phyloP scores from a whole-genome alignment of 2,113 vertebrate species.

The Cercopithecus mona region DNA sequence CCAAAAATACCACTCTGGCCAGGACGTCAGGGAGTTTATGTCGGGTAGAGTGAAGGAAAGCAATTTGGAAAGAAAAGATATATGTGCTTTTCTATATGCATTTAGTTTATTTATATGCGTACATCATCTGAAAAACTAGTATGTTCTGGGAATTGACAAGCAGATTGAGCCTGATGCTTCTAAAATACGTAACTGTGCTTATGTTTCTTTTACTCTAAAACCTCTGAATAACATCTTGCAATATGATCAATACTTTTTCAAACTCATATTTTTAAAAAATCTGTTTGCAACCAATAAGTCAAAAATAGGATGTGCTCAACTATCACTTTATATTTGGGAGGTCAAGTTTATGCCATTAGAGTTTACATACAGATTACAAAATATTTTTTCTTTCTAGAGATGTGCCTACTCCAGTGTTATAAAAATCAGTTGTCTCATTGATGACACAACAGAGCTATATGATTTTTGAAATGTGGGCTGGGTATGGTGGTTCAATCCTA shows the following conservation, averaged over 20 bases:
- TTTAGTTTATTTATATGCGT: not conserved
- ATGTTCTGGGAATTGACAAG: not conserved
- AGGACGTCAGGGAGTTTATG: conserved; percentile 41
- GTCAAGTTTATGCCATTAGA: not conserved
- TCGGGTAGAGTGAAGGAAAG: conserved; percentile 59
- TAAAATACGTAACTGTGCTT: not conserved
- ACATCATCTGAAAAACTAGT: not conserved
- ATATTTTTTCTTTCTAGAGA: not conserved
- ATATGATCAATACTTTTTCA: not conserved
- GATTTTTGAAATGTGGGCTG: no score
- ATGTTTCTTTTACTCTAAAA: not conserved
- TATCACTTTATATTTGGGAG: not conserved
- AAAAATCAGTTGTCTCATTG: no score
- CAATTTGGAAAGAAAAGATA: not conserved
- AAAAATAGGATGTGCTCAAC: not conserved
- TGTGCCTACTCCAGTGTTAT: not conserved
- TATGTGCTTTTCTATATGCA: not conserved
- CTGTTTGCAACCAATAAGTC: not conserved
- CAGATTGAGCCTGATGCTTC: not conserved
- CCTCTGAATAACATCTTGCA: not conserved
- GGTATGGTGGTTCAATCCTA: no score
- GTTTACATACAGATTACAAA: not conserved
- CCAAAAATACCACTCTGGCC: conserved; percentile 71
- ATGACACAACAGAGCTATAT: not conserved
- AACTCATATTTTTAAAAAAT: not conserved